Percentiles rank a stretch among this genome's conserved stretches.
Evolutionary conservation across 2,888 invertebrate genomes (phyloP).

Genomic region (Podabrus alpinus): DNA sequence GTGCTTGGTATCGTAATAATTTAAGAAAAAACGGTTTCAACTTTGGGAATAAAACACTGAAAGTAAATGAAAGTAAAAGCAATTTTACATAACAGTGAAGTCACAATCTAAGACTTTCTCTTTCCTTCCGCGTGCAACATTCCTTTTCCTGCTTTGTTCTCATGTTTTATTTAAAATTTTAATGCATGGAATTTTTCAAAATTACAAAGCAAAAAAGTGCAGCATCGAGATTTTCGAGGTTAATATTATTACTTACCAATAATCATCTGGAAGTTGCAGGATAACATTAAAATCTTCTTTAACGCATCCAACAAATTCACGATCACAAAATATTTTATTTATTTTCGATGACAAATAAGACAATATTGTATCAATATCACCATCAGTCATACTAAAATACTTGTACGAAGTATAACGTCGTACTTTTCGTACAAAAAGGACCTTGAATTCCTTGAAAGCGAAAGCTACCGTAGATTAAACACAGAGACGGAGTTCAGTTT

Average conservation of each 20-base stretch:
- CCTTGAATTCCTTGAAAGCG: conserved; percentile 9
- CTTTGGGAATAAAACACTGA: conserved; percentile 44
- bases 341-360: conserved; percentile 45
- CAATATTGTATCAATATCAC: conserved; percentile 43
- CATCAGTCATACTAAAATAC: conserved; percentile 39
- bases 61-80: conserved; percentile 55
- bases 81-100: conserved; percentile 55
- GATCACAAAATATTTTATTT: conserved; percentile 46
- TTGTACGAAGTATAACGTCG: conserved; percentile 1
- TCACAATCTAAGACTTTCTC: conserved; percentile 52
- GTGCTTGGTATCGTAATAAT: conserved; percentile 47
- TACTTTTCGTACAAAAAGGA: neutral
- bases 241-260: conserved; percentile 37
- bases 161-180: conserved; percentile 9
- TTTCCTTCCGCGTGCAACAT: conserved; percentile 41
- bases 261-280: conserved; percentile 40
- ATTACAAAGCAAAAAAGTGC: neutral
- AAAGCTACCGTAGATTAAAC: conserved; percentile 6
- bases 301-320: conserved; percentile 46
- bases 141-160: conserved; percentile 17
- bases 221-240: neutral
- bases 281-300: conserved; percentile 43
- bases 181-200: neutral
- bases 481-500: conserved; percentile 7
- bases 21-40: conserved; percentile 48